Conservation (phyloP, 2,888 invertebrate species). For the Xylophagus ater region DNA sequence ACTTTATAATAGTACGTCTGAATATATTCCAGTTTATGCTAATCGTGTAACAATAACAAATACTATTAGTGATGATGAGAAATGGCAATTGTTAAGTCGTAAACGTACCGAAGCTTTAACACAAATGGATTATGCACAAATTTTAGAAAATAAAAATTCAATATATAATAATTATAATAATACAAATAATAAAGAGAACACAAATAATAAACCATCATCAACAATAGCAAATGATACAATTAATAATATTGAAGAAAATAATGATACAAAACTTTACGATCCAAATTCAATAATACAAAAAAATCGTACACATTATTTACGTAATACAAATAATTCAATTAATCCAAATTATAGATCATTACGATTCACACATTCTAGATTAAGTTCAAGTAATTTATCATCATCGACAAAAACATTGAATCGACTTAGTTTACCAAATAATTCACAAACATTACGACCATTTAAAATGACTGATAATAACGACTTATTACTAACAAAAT, state of each 20-base stretch:
- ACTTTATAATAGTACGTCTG: slow-evolving; percentile 26
- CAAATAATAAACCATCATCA: slow-evolving; percentile 3
- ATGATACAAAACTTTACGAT: not conserved
- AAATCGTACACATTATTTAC: slow-evolving; percentile 31
- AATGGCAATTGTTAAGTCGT: slow-evolving; percentile 36
- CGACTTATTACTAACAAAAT: not conserved
- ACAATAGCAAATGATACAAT: slow-evolving; percentile 15
- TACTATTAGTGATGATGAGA: slow-evolving; percentile 36
- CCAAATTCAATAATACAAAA: slow-evolving; percentile 9
- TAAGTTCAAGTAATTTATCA: slow-evolving; percentile 35
- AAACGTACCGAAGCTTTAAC: slow-evolving; percentile 28
- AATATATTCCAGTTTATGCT: slow-evolving; percentile 37
- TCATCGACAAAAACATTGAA: slow-evolving; percentile 16
- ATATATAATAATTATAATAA: slow-evolving; percentile 7
- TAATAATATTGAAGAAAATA: not conserved
- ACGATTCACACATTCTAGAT: slow-evolving; percentile 34
- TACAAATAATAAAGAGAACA: slow-evolving; percentile 1
- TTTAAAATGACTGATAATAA: slow-evolving; percentile 11
- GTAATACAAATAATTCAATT: slow-evolving; percentile 35
- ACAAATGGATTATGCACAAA: slow-evolving; percentile 21
- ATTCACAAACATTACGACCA: slow-evolving; percentile 16
- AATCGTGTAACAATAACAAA: slow-evolving; percentile 32
- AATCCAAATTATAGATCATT: slow-evolving; percentile 37
- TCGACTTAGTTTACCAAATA: slow-evolving; percentile 7
- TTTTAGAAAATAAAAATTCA: slow-evolving; percentile 14